Conservation (phyloP, 2,888 invertebrate genomes). For the Tyria jacobaeae region DNA sequence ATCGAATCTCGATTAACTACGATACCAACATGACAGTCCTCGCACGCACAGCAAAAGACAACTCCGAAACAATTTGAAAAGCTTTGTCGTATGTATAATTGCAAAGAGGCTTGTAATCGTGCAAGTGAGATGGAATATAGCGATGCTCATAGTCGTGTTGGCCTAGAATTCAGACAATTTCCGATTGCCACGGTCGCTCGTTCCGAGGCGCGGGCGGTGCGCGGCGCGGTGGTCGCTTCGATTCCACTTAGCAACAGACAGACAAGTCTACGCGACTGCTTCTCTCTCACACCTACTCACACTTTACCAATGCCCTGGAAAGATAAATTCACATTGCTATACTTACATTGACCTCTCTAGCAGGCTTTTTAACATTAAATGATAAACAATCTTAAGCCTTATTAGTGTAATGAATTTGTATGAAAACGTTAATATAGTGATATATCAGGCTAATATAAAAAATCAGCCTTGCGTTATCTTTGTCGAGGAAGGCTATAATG, state of each 20-base stretch:
- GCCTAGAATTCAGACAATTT: conserved; percentile 83
- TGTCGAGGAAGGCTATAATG: background rate
- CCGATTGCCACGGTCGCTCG: conserved; percentile 70
- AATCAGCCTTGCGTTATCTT: background rate
- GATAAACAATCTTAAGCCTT: too few relatives aligned
- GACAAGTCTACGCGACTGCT: conserved; percentile 32
- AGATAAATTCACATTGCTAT: conserved; percentile 29
- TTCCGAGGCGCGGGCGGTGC: conserved; percentile 10
- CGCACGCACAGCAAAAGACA: background rate
- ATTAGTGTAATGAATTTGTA: background rate
- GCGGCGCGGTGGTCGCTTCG: conserved; percentile 36
- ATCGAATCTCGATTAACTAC: background rate
- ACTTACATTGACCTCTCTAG: background rate
- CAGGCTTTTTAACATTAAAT: background rate
- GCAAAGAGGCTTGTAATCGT: conserved; percentile 47
- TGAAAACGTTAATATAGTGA: background rate
- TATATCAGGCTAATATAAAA: background rate
- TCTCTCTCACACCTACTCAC: conserved; percentile 18
- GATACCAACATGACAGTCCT: background rate
- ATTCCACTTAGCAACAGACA: conserved; percentile 53
- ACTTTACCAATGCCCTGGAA: conserved; percentile 4
- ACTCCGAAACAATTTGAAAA: conserved; percentile 7
- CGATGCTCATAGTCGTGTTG: conserved; percentile 63
- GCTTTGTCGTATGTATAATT: conserved; percentile 29
- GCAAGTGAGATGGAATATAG: conserved; percentile 65